Percentiles rank a stretch among this genome's conserved stretches.
Evolutionary conservation across 2,888 invertebrate genomes (phyloP).

Genomic region (Drosophila testacea): DNA sequence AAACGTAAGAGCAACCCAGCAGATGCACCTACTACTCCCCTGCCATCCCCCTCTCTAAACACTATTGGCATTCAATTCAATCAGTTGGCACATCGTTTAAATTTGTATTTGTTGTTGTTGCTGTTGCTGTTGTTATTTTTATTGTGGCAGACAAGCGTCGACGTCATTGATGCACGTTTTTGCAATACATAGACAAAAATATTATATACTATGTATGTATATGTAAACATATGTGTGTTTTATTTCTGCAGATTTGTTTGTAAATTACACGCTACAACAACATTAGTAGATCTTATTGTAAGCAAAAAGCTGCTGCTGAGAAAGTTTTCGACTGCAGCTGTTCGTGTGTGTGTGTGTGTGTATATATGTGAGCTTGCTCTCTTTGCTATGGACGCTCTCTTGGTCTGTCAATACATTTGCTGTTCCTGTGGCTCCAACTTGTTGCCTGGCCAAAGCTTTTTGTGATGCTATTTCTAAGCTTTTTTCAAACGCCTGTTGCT

Average conservation of each 20-base stretch:
- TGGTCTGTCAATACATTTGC: slow-evolving; percentile 5
- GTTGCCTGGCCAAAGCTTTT: slow-evolving; percentile 64
- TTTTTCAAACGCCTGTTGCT: slow-evolving; percentile 63
- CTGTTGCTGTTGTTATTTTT: slow-evolving; percentile 42
- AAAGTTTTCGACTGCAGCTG: slow-evolving; percentile 32
- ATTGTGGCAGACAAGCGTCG: slow-evolving; percentile 49
- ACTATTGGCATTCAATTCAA: slow-evolving; percentile 56
- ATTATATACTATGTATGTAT: slow-evolving; percentile 37
- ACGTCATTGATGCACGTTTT: slow-evolving; percentile 77
- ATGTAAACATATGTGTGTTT: slow-evolving; percentile 31
- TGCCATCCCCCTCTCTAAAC: neutral
- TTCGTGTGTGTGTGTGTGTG: slow-evolving; percentile 9
- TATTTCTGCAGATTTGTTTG: slow-evolving; percentile 38
- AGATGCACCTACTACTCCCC: slow-evolving; percentile 10
- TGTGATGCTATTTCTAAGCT: slow-evolving; percentile 46
- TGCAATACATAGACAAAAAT: slow-evolving; percentile 72
- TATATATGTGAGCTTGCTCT: slow-evolving; percentile 17
- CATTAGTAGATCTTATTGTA: slow-evolving; percentile 17
- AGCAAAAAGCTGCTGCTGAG: slow-evolving; percentile 24
- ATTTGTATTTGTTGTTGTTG: slow-evolving; percentile 22
- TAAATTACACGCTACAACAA: slow-evolving; percentile 51
- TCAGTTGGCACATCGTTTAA: slow-evolving; percentile 71
- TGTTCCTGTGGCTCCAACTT: slow-evolving; percentile 65
- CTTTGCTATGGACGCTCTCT: slow-evolving; percentile 13
- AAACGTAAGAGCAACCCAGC: slow-evolving; percentile 46